Conservation (phyloP, 92 coral and sea anemone genomes). For the Actinostola sp. region DNA sequence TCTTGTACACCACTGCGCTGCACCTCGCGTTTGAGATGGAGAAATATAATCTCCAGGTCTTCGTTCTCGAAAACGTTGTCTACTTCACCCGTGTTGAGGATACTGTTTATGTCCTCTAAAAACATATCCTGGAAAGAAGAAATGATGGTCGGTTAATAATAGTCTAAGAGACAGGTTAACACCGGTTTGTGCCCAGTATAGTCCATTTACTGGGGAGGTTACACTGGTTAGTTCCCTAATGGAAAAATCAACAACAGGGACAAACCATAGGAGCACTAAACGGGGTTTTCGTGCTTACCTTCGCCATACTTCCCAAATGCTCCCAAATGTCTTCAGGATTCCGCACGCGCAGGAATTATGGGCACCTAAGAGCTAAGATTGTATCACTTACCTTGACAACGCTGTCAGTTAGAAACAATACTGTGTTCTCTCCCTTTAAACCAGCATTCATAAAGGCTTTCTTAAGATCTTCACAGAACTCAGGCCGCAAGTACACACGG, state of each 20-base stretch:
- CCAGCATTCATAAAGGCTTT: slow-evolving; percentile 78
- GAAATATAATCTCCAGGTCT: slow-evolving; percentile 77
- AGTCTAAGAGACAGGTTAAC: neutral
- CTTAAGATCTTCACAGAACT: slow-evolving; percentile 92
- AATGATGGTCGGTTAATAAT: neutral
- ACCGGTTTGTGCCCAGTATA: neutral
- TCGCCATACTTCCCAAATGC: too few species aligned
- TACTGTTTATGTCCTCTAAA: slow-evolving; percentile 86
- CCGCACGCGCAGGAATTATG: too few species aligned
- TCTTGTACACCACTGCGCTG: slow-evolving; percentile 65
- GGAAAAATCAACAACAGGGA: too few species aligned
- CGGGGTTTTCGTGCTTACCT: too few species aligned
- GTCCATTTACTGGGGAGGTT: too few species aligned
- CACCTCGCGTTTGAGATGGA: slow-evolving; percentile 71
- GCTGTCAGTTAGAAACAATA: slow-evolving; percentile 79
- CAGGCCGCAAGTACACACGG: slow-evolving; percentile 69
- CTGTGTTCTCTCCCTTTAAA: slow-evolving; percentile 79
- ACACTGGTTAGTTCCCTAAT: too few species aligned
- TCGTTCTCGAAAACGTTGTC: slow-evolving; percentile 81
- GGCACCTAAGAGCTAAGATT: neutral
- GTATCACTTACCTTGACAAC: slow-evolving; percentile 73
- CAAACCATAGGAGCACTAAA: too few species aligned
- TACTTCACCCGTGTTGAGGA: slow-evolving; percentile 76
- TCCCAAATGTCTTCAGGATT: too few species aligned
- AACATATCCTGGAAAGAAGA: slow-evolving; percentile 69